Base-by-base conservation (phyloP, 2,797 vertebrate genomes). In the Forpus xanthops region DNA sequence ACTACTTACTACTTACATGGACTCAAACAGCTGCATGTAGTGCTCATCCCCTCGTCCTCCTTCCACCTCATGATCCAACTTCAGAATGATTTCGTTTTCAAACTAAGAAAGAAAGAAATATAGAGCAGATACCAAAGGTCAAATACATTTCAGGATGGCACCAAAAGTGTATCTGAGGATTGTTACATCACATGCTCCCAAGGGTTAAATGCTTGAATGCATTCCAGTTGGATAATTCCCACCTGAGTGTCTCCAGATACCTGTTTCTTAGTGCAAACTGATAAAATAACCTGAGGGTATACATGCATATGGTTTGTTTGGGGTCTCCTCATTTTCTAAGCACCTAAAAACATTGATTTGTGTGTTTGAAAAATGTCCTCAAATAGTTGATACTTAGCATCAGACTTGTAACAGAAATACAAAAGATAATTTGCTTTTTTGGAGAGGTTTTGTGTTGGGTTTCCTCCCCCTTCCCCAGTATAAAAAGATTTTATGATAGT, bases 21-120 rank as follows among this genome's bases (percentile, higher is more conserved):
- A 98, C 96, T 99, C 98, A 94, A 99, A 98, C 30, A 99, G 98
- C 71, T 99, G 98, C 99, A 99, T 99, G 96, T 99, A 99, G 92
- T 98, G 98, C 82, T 99, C 99, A 18, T 99, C 99, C 56, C 99
- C 99, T 84, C 99, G 98, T 67, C 99, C 99, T n/a, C 99, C 99
- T 97, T 99, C 99, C 90, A 99, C 99, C 85, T 99, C 99, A 8
- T 99, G 99, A 94, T 99, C 99, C 98, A 99, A 94, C 97, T 99
- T 99, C 96, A 99, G 97, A 97, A 99, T 99, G 10, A 99, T 99
- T 97, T 99, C 99, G 65, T 99, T 99, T 98, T 99, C 99, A 98
- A 99, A 99, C 99, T 99, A 93, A 86, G 16, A 65, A 81, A 45
- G 89, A 80, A 60, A 60, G 58, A 37, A 95, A 33, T 21, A n/a